Evolutionary conservation across 2,797 vertebrate species (phyloP).

Genomic region (Microtus agrestis): DNA sequence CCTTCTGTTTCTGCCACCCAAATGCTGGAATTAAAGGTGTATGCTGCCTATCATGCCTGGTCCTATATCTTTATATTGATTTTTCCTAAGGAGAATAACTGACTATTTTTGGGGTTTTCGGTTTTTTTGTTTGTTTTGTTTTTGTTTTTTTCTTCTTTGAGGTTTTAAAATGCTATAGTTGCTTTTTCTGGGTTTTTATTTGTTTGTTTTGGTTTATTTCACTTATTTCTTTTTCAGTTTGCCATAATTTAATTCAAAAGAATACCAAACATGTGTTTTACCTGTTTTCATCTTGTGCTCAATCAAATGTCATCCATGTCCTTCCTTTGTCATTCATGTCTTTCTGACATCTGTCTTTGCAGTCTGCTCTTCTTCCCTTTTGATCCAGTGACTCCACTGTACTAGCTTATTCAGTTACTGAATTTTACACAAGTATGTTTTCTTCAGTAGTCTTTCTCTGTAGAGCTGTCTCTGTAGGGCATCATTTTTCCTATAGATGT

Average conservation of each 20-base stretch:
- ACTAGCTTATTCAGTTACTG: background rate
- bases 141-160: conserved; percentile 9
- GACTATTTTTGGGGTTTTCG: background rate
- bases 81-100: conserved; percentile 41
- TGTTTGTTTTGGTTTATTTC: conserved; percentile 5
- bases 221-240: background rate
- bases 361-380: background rate
- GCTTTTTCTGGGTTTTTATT: background rate
- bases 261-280: conserved; percentile 22
- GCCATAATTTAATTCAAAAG: conserved; percentile 44
- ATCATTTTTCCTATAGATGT: conserved; percentile 28
- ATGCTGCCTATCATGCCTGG: background rate
- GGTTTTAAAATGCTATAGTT: background rate
- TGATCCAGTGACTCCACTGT: background rate
- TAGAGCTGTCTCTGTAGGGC: background rate
- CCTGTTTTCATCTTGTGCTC: background rate
- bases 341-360: background rate
- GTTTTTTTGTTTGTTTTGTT: conserved; percentile 21
- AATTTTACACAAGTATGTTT: conserved; percentile 37
- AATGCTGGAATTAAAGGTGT: background rate
- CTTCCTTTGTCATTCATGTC: background rate
- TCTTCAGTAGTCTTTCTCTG: conserved; percentile 47
- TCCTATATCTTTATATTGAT: background rate
- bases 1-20: background rate
- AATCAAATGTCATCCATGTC: background rate